Evolutionary conservation across 2,113 vertebrate genomes (phyloP).

Genomic region (Riparia riparia): DNA sequence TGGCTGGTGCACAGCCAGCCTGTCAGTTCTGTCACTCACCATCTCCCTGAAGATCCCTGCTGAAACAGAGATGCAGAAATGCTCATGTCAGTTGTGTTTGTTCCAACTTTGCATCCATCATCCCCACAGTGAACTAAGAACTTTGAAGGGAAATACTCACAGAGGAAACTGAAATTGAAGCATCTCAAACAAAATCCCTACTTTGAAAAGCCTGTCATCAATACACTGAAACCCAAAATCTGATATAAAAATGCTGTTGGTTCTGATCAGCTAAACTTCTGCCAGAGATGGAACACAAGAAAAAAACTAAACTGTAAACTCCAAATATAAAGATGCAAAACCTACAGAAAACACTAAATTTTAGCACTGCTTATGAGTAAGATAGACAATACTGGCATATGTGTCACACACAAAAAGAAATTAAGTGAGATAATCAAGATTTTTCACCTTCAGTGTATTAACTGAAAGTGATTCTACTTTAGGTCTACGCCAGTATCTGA

Average conservation of each 20-base stretch:
- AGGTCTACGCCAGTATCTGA: background rate
- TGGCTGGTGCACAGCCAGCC: background rate
- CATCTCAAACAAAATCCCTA: background rate
- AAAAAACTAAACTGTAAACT: background rate
- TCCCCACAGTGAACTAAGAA: background rate
- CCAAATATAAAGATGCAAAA: background rate
- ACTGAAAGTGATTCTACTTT: background rate
- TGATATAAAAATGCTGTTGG: background rate
- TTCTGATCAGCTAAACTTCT: background rate
- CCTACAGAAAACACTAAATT: background rate
- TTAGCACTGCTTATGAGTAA: background rate
- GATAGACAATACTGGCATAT: background rate
- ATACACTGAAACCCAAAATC: background rate
- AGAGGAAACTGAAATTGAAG: background rate
- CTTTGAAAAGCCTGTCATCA: background rate
- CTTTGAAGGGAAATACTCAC: background rate
- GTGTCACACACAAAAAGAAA: background rate
- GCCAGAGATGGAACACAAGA: background rate
- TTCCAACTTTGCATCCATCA: background rate
- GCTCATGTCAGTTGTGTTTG: background rate
- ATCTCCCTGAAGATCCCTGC: background rate
- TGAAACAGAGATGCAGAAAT: background rate
- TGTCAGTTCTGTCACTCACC: background rate
- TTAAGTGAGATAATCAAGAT: background rate
- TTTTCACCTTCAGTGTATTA: background rate